Conservation (phyloP, 2,797 vertebrate genomes). For the Phoebastria nigripes region DNA sequence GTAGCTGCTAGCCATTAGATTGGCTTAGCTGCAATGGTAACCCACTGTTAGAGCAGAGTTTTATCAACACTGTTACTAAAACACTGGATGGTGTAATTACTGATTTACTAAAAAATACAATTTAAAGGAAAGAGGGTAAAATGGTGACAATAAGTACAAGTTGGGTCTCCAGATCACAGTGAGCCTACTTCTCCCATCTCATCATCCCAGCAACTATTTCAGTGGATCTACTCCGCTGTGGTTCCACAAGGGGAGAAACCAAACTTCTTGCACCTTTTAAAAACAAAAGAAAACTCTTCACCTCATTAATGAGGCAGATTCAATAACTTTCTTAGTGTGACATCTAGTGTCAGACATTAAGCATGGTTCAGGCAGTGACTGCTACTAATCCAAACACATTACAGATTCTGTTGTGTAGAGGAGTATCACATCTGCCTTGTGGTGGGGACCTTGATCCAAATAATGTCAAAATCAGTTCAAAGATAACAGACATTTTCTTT, state of each 20-base stretch:
- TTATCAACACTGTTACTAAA: background rate
- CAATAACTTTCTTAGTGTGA: slow-evolving; percentile 65
- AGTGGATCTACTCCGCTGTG: background rate
- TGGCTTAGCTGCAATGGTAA: background rate
- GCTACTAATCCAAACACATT: background rate
- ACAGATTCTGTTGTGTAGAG: background rate
- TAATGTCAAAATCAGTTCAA: background rate
- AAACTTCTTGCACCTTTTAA: background rate
- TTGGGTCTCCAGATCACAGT: background rate
- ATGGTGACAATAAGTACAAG: background rate
- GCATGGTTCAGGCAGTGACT: background rate
- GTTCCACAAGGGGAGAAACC: background rate
- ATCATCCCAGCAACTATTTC: background rate
- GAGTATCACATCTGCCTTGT: background rate
- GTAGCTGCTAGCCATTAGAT: background rate
- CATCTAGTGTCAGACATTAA: slow-evolving; percentile 63
- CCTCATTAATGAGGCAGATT: background rate
- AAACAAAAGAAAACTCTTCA: background rate
- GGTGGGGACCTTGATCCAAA: background rate
- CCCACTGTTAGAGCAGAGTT: background rate
- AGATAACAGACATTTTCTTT: background rate
- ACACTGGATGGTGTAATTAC: background rate
- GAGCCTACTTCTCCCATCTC: background rate
- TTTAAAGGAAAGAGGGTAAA: background rate
- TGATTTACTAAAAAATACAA: background rate